These are phyloP conservation scores for Epizoanthus scotinus DNA, from an alignment of 92 coral and sea anemone species.

Conservation along the genomic window DNA sequence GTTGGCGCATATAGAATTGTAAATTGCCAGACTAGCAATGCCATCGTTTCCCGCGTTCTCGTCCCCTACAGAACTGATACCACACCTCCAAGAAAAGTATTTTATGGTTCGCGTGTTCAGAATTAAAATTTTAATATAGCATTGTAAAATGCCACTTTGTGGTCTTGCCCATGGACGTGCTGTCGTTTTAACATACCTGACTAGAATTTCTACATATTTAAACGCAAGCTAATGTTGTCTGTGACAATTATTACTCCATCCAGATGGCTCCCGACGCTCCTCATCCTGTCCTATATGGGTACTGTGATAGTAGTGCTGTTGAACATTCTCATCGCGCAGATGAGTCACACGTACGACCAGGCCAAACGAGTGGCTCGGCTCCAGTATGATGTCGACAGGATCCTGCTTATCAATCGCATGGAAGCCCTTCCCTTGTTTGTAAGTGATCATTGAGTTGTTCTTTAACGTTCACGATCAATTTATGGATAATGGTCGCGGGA, in stretches of 20 bases:
- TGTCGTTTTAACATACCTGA: too few relatives aligned
- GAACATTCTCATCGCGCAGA: constrained; percentile 85
- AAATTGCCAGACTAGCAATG: too few relatives aligned
- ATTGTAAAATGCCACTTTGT: too few relatives aligned
- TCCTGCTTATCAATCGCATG: constrained; percentile 73
- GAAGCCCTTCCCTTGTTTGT: constrained; percentile 77
- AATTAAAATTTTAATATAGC: too few relatives aligned
- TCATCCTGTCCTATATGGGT: constrained; percentile 81
- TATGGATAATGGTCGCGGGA: neutral
- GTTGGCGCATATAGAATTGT: too few relatives aligned
- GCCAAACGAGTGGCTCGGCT: constrained; percentile 75
- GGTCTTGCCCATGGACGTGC: too few relatives aligned
- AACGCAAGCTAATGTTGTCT: too few relatives aligned
- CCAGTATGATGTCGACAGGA: constrained; percentile 82
- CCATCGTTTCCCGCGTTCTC: too few relatives aligned
- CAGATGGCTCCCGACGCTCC: constrained; percentile 74
- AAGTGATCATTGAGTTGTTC: neutral
- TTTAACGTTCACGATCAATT: neutral
- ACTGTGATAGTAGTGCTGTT: constrained; percentile 75
- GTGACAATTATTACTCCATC: neutral
- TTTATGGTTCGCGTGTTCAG: too few relatives aligned
- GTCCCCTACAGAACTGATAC: too few relatives aligned
- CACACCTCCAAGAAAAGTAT: too few relatives aligned
- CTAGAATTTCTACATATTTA: too few relatives aligned
- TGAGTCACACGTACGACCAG: constrained; percentile 77